Evolutionary conservation across 2,113 vertebrate species (phyloP).

Genomic region (Indicator indicator): DNA sequence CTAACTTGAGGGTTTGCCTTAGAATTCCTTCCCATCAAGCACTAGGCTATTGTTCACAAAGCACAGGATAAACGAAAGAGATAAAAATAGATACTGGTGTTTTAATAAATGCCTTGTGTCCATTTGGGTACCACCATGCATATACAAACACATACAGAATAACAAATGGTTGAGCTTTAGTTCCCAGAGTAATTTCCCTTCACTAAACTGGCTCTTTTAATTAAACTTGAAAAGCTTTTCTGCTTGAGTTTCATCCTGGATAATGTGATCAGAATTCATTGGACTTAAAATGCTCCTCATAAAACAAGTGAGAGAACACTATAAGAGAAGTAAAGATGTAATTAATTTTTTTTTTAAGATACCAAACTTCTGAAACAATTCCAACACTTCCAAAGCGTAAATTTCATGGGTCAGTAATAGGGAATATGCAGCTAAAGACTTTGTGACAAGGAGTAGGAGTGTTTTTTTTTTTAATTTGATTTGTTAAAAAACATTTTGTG

Average conservation of each 20-base stretch:
- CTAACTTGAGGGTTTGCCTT: not conserved
- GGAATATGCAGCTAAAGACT: not conserved
- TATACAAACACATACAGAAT: not conserved
- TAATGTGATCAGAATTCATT: not conserved
- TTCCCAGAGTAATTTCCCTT: not conserved
- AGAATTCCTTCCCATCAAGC: not conserved
- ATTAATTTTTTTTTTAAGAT: not conserved
- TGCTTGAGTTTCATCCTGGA: not conserved
- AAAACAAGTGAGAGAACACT: not conserved
- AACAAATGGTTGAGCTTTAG: not conserved
- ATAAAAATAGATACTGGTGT: not conserved
- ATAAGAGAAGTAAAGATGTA: not conserved
- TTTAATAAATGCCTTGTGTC: not conserved
- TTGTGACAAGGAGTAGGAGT: not conserved
- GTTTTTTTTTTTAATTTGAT: not conserved
- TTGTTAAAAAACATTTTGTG: not conserved
- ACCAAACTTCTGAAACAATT: not conserved
- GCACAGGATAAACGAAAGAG: not conserved
- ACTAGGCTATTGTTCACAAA: not conserved
- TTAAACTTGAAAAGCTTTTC: not conserved
- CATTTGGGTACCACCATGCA: not conserved
- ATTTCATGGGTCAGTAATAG: not conserved
- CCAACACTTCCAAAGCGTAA: not conserved
- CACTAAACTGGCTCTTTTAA: not conserved
- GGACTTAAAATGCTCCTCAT: not conserved